These are phyloP conservation scores for Petaurus breviceps DNA, from an alignment of 2,113 vertebrate species.

Conservation along the genomic window DNA sequence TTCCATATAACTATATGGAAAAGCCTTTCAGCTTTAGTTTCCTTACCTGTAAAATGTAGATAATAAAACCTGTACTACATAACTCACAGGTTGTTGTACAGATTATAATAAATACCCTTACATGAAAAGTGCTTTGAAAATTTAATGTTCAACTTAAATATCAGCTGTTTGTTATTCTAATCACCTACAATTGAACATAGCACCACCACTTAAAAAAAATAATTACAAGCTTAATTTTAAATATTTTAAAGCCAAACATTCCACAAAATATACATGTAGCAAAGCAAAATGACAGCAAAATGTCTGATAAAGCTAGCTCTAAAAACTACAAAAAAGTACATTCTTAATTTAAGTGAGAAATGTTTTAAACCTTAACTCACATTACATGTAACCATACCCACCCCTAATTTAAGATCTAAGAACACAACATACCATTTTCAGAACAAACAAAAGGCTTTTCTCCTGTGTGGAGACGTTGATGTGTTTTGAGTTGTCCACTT, in stretches of 20 bases:
- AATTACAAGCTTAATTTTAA: background rate
- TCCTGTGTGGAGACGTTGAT: conserved; percentile 98
- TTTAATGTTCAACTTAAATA: background rate
- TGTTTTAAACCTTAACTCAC: conserved; percentile 36
- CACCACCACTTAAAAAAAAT: background rate
- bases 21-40: background rate
- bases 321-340: conserved; percentile 36
- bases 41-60: background rate
- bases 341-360: conserved; percentile 30
- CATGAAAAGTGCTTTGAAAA: background rate
- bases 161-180: conserved; percentile 8
- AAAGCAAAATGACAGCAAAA: conserved; percentile 1
- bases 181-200: background rate
- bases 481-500: conserved; percentile 98
- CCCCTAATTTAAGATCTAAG: conserved; percentile 17
- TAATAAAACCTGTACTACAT: background rate
- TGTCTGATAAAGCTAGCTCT: background rate
- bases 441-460: conserved; percentile 99
- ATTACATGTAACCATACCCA: background rate
- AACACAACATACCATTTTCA: conserved; percentile 90
- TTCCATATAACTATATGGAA: background rate
- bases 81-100: background rate
- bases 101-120: background rate
- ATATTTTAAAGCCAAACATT: conserved; percentile 42
- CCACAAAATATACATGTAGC: conserved; percentile 24